A percentile compares a stretch with the other conserved stretches of the same genome.
Conservation (phyloP, 2,888 invertebrate species). For the Cylloceria caligata region DNA sequence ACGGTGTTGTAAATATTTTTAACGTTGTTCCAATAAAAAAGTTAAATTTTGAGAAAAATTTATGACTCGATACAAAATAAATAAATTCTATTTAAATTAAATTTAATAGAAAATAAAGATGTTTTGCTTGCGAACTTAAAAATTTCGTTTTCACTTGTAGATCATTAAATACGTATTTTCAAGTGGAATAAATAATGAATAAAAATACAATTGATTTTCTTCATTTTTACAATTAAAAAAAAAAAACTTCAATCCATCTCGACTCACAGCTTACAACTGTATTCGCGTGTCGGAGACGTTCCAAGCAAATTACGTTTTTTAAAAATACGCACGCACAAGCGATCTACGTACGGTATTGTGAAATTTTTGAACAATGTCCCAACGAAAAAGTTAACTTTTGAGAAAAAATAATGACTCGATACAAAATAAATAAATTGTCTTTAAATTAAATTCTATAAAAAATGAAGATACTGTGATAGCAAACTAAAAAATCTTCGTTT, state of each 20-base stretch:
- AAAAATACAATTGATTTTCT: neutral
- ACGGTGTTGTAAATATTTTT: conserved; percentile 1
- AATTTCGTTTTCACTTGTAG: neutral
- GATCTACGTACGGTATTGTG: neutral
- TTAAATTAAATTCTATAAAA: neutral
- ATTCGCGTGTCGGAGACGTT: neutral
- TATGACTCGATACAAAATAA: conserved; percentile 35
- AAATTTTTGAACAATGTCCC: no score
- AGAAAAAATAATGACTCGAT: no score
- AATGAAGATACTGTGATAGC: conserved; percentile 8
- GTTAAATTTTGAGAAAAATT: no score
- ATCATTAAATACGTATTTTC: neutral
- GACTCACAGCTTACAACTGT: conserved; percentile 3
- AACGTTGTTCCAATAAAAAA: no score
- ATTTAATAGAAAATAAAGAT: conserved; percentile 1
- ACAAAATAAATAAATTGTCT: conserved; percentile 21
- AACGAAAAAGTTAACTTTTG: no score
- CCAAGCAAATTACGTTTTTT: neutral
- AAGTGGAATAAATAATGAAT: neutral
- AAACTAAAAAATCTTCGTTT: neutral
- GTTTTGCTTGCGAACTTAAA: conserved; percentile 1
- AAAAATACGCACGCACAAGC: neutral
- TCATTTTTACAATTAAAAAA: conserved; percentile 14
- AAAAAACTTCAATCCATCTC: conserved; percentile 18
- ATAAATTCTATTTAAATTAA: conserved; percentile 3